Base-by-base conservation (phyloP, 2,113 vertebrate genomes). In the Neolamprologus brichardi region DNA sequence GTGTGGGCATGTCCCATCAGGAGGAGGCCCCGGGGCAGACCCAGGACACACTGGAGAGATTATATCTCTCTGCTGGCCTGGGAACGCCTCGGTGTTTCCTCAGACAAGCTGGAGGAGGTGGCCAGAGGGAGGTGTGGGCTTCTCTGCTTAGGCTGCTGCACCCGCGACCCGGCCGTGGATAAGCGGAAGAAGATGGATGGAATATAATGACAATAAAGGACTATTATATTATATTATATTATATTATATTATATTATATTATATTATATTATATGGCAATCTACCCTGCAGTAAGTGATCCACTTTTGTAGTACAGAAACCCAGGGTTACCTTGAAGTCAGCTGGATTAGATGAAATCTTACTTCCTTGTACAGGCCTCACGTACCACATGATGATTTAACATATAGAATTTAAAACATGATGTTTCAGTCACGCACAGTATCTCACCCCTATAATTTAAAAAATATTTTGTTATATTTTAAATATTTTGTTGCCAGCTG, bases 21-120 rank as follows among this genome's bases (percentile, higher is more conserved):
- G 23, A 28, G 54, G 25, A 28, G 2, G 7, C 0, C 25, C 23
- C 0, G 4, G 7, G 25, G 54, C 54, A 0, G 54, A 58, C 54
- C 25, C 54, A 58, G 54, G 54, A 58, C 54, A 28, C 54, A 1
- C 13, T 58, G 25, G 54, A 28, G 54, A 28, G 54, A 58, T 58
- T 56, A 5, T 0, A 56, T 56, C 7, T 56, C 13, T 56, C 23
- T 0, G 54, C 54, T 56, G 54, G 4, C 23, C 54, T 56, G 20
- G 52, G 52, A 54, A 54, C 6, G 3, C 52, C 20, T 23, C 2
- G 11, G 20, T 54, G 52, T 23, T 23, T 1, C 52, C 20, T 2
- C 3, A 0, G 52, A 23, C 20, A 2, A 54, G 52, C 52, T 54
- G 20, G 52, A 54, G 52, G 52, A 54, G 3, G 52, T 54, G 52